Percentiles rank a stretch among this genome's conserved stretches.
These are phyloP conservation scores for Spatulosminthurus flaviceps DNA, from an alignment of 2,888 invertebrate genomes.

Conservation along the genomic window DNA sequence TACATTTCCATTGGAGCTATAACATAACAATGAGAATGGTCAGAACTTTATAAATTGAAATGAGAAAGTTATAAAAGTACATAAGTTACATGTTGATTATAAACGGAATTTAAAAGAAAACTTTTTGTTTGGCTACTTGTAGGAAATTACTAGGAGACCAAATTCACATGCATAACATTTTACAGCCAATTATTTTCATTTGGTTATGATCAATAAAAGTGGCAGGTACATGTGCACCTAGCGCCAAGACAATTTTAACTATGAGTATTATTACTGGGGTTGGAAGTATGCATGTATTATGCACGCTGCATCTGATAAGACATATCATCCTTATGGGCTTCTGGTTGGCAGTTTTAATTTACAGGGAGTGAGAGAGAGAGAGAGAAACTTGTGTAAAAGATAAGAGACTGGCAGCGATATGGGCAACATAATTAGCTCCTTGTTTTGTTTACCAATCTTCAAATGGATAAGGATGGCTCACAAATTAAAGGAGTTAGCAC, in stretches of 20 bases:
- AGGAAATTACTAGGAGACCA: not conserved
- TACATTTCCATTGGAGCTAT: too few relatives aligned
- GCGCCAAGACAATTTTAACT: not conserved
- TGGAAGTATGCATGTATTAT: too few relatives aligned
- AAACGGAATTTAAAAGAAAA: not conserved
- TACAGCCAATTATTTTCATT: constrained; percentile 33
- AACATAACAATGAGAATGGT: too few relatives aligned
- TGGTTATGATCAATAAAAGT: constrained; percentile 11
- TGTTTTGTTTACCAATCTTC: not conserved
- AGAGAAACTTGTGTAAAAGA: not conserved
- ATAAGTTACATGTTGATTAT: too few relatives aligned
- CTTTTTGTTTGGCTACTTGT: not conserved
- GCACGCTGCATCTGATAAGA: not conserved
- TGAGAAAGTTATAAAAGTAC: too few relatives aligned
- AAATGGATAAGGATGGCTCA: not conserved
- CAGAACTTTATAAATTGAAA: too few relatives aligned
- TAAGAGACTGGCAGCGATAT: not conserved
- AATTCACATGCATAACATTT: constrained; percentile 4
- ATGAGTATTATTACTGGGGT: too few relatives aligned
- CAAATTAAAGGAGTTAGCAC: constrained; percentile 10
- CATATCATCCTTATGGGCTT: not conserved
- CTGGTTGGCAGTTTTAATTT: constrained; percentile 6
- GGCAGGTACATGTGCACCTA: not conserved
- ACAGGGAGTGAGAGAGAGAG: too few relatives aligned
- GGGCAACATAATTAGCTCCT: constrained; percentile 9